These are phyloP conservation scores for Paraplagusia blochii DNA, from an alignment of 2,113 vertebrate species.

Conservation along the genomic window DNA sequence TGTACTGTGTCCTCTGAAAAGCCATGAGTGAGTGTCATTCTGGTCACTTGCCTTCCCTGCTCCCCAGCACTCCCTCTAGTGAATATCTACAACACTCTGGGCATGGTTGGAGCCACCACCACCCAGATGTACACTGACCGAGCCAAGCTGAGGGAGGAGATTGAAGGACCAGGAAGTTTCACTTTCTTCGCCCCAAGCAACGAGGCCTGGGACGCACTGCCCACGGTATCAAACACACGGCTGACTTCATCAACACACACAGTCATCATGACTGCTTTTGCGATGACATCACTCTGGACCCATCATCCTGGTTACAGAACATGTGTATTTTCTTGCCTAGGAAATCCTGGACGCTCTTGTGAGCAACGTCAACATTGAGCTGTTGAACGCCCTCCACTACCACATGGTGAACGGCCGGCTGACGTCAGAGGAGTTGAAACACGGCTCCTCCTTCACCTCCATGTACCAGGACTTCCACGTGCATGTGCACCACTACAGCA, in stretches of 20 bases:
- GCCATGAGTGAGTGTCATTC: background rate
- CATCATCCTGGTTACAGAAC: too few relatives aligned
- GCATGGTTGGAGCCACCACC: constrained; percentile 85
- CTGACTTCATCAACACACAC: constrained; percentile 1
- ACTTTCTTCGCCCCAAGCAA: constrained; percentile 98
- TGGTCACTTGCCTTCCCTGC: too few relatives aligned
- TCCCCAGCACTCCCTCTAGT: constrained; percentile 85
- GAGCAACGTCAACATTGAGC: constrained; percentile 97
- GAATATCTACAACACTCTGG: constrained; percentile 93
- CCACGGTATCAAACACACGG: constrained; percentile 69
- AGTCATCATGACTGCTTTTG: background rate
- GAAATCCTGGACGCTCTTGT: constrained; percentile 96
- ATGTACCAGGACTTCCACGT: constrained; percentile 96
- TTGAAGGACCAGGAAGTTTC: constrained; percentile 92
- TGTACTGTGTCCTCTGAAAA: too few relatives aligned
- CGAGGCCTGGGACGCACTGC: constrained; percentile 82
- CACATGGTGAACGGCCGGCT: constrained; percentile 92
- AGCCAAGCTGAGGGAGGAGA: constrained; percentile 84
- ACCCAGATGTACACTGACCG: constrained; percentile 93
- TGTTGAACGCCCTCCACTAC: constrained; percentile 95
- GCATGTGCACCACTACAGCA: constrained; percentile 94
- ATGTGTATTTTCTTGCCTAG: constrained; percentile 60
- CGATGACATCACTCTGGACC: too few relatives aligned
- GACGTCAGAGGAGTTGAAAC: constrained; percentile 89
- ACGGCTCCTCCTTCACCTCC: constrained; percentile 82